Evolutionary conservation across 2,888 invertebrate genomes (phyloP).

Genomic region (Ectemnius cavifrons): DNA sequence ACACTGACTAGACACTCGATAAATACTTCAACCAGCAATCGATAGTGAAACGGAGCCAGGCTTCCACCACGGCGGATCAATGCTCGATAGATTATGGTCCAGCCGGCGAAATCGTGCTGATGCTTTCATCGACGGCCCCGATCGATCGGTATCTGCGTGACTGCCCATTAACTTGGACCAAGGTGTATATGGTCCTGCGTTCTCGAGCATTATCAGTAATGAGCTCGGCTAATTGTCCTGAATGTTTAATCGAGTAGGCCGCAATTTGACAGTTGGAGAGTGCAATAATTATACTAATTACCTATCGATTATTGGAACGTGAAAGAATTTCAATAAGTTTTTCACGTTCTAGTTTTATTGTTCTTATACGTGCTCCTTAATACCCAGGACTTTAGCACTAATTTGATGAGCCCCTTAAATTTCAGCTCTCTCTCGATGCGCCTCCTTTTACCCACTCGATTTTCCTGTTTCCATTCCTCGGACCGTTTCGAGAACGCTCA

Average conservation of each 20-base stretch:
- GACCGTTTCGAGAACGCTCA: neutral
- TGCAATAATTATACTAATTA: too few relatives aligned
- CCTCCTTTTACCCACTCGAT: too few relatives aligned
- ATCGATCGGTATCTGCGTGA: slow-evolving; percentile 1
- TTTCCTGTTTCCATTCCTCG: slow-evolving; percentile 1
- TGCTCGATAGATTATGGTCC: slow-evolving; percentile 2
- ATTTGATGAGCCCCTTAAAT: neutral
- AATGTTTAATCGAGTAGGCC: neutral
- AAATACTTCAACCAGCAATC: neutral
- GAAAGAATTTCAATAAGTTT: neutral
- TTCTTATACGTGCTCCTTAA: neutral
- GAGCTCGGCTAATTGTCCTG: slow-evolving; percentile 1
- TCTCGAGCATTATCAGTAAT: neutral
- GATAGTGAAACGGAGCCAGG: slow-evolving; percentile 7
- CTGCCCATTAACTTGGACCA: neutral
- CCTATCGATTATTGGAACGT: neutral
- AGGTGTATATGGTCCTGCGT: neutral
- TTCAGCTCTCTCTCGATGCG: too few relatives aligned
- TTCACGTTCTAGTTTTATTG: neutral
- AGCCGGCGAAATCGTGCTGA: slow-evolving; percentile 5
- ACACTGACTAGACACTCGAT: slow-evolving; percentile 10
- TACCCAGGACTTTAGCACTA: neutral
- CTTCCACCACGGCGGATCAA: neutral
- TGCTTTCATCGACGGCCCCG: slow-evolving; percentile 4
- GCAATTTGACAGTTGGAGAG: neutral